Evolutionary conservation across 35 echinoderm and acorn worm species (phyloP), one percentile per base, ranked within the genome.

Genomic region (Patiria miniata): DNA sequence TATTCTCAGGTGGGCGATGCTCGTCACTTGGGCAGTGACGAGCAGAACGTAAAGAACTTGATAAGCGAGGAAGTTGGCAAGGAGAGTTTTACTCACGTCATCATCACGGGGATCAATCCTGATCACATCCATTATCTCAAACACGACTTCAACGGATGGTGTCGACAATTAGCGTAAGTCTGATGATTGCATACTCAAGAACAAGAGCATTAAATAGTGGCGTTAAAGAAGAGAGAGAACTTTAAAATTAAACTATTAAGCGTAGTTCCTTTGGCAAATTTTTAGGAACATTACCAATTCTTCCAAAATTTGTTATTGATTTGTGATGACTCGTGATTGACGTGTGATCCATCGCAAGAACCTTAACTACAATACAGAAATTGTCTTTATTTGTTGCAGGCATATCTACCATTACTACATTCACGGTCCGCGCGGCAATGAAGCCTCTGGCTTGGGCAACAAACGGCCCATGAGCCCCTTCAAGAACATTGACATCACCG

Each of bases 371-470:
- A n/a, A n/a, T n/a, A n/a, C n/a, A n/a, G n/a, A n/a, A n/a, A n/a
- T 47, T 47, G 42, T 47, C 42, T 47, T 47, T 47, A 47, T 47
- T 12, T 47, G 12, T 12, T 47, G 8, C 58, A 97, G 95, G 2
- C 95, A 97, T 40, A 97, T 93, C 32, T 97, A 97, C 39, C 95
- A 97, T 68, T 97, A 97, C 84, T 97, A 97, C 91, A 93, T 97
- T 50, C 91, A 97, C 77, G 95, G 95, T 5, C 95, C 95, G 7
- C 68, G 65, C 26, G 95, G 95, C 10, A 93, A 97, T 58, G 51
- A 86, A 61, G 87, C 59, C 21, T 58, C 81, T n/a, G 39, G 29
- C 16, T 44, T 76, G 26, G 26, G 36, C 3, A 68, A 51, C 7
- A 81, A 52, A 1, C 79, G 91, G 32, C 65, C 88, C 39, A 51